Conservation (phyloP, 2,888 invertebrate species). For the Drosophila meridiana region DNA sequence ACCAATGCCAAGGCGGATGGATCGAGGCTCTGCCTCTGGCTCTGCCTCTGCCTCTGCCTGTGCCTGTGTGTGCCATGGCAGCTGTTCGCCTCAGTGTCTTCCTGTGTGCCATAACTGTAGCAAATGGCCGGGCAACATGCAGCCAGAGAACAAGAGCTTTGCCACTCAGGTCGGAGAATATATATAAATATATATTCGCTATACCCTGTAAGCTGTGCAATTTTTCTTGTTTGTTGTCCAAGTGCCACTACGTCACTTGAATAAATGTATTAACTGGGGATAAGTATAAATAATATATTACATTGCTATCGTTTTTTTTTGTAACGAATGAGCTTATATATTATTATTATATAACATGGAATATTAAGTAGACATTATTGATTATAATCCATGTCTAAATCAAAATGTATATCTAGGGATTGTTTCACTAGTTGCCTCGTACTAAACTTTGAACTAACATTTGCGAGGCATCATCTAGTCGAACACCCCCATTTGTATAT, state of each 20-base stretch:
- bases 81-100: slow-evolving; percentile 60
- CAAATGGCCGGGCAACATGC: slow-evolving; percentile 78
- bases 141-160: slow-evolving; percentile 35
- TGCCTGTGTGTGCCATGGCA: slow-evolving; percentile 5
- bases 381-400: too few relatives aligned
- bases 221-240: too few relatives aligned
- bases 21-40: slow-evolving; percentile 15
- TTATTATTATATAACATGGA: too few relatives aligned
- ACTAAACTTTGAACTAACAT: background rate
- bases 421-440: too few relatives aligned
- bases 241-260: too few relatives aligned
- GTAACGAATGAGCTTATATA: too few relatives aligned
- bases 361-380: too few relatives aligned
- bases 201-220: slow-evolving; percentile 8
- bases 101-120: slow-evolving; percentile 82
- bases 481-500: background rate
- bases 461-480: background rate
- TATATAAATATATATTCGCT: background rate
- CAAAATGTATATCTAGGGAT: too few relatives aligned
- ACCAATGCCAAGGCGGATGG: slow-evolving; percentile 28
- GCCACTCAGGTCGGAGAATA: slow-evolving; percentile 16
- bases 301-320: too few relatives aligned
- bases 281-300: too few relatives aligned
- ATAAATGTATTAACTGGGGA: too few relatives aligned
- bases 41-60: background rate